A percentile compares a stretch with the other conserved stretches of the same genome.
phyloP scores from a whole-genome alignment of 2,888 invertebrate species.

The Amphimallon solstitiale region DNA sequence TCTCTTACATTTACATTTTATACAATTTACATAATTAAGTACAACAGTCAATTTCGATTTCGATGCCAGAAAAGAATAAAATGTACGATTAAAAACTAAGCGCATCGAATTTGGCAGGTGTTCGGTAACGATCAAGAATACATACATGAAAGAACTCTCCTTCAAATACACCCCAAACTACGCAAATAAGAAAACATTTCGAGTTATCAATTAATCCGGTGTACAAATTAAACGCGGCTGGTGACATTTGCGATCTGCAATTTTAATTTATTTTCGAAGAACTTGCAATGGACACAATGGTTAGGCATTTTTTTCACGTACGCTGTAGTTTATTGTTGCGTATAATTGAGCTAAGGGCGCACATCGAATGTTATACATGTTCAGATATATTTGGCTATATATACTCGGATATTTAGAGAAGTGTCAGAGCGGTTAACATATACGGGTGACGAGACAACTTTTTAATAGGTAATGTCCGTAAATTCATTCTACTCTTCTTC shows the following conservation, averaged over 20 bases:
- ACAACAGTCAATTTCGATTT: no score
- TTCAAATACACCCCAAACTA: conserved; percentile 11
- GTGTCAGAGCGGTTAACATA: no score
- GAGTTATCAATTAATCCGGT: conserved; percentile 9
- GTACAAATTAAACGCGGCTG: conserved; percentile 25
- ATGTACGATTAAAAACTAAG: conserved; percentile 13
- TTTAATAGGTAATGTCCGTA: no score
- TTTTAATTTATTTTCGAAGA: conserved; percentile 16
- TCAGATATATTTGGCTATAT: neutral
- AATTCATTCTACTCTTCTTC: no score
- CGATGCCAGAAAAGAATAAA: no score
- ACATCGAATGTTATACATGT: neutral
- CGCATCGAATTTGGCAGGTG: conserved; percentile 32
- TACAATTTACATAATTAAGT: no score
- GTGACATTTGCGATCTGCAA: conserved; percentile 1
- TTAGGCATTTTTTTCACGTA: conserved; percentile 6
- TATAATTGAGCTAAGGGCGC: neutral
- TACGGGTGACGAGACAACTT: no score
- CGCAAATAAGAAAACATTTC: neutral
- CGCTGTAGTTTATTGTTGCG: neutral
- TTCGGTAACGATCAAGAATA: conserved; percentile 3
- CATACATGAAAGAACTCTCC: neutral
- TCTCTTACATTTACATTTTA: no score
- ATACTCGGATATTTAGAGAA: neutral
- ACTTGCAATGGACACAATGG: neutral